Evolutionary conservation across 2,888 invertebrate species (phyloP), one percentile per base, ranked within the genome.

Genomic region (Clunio marinus): DNA sequence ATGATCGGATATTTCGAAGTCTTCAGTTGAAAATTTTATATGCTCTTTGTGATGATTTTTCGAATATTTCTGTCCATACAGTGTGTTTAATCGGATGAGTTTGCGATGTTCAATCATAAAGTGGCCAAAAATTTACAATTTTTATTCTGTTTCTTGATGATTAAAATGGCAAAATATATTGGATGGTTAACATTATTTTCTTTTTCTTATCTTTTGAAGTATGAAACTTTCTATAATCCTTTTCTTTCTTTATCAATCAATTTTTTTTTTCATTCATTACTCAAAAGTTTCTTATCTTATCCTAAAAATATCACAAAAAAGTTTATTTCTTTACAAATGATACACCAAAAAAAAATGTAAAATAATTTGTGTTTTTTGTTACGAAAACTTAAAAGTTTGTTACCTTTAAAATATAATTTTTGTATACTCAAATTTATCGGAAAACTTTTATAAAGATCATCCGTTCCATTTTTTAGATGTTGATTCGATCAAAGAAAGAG

Each of bases 281-380:
- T n/a, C n/a, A n/a, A n/a, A n/a, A n/a, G n/a, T 41, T 41, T 41
- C 3, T 3, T 41, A 41, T 41, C 41, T 41, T 41, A 41, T 41
- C 3, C 41, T 41, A n/a, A 41, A 41, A 41, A 41, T 41, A 41
- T 41, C 41, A 41, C 41, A 41, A 41, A 41, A 41, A 41, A 7
- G 10, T 41, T 41, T 15, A 41, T 41, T 41, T 41, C 15, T 41
- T 15, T 41, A n/a, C 15, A 41, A 8, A 41, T 4, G 3, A 41
- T n/a, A 41, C 10, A 41, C 41, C 15, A 13, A 32, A 32, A 32
- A 4, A 7, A 32, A n/a, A n/a, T n/a, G n/a, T n/a, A n/a, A n/a
- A n/a, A n/a, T n/a, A 10, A 32, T 32, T 32, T 7, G 32, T 32
- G 4, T 4, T 32, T 32, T 32, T 32, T 32, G 5, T 32, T 10